Conservation (phyloP, 2,113 vertebrate genomes). For the Rhabdomys dilectus region DNA sequence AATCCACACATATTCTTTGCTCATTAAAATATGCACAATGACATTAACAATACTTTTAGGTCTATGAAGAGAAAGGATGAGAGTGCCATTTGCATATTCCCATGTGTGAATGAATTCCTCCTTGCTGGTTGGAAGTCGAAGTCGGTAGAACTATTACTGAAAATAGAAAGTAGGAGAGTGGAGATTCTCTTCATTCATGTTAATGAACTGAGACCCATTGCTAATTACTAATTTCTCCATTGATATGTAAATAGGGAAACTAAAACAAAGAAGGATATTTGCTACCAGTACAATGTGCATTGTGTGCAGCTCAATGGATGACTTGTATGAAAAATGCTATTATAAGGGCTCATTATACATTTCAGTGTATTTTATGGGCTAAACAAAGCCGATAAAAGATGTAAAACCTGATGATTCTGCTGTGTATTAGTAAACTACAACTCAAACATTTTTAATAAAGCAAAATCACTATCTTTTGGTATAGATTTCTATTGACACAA, state of each 20-base stretch:
- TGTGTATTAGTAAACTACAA: slow-evolving; percentile 52
- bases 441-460: slow-evolving; percentile 35
- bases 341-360: slow-evolving; percentile 48
- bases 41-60: slow-evolving; percentile 12
- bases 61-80: background rate
- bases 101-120: background rate
- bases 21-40: slow-evolving; percentile 59
- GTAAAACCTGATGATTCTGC: slow-evolving; percentile 25
- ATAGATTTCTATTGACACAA: slow-evolving; percentile 7
- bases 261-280: background rate
- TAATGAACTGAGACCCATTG: slow-evolving; percentile 61
- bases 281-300: background rate
- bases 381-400: slow-evolving; percentile 2
- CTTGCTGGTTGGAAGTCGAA: slow-evolving; percentile 48
- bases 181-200: slow-evolving; percentile 42
- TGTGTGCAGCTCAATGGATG: slow-evolving; percentile 32
- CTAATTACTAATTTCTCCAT: slow-evolving; percentile 68
- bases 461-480: slow-evolving; percentile 45
- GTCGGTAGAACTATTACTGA: slow-evolving; percentile 51
- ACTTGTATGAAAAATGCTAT: background rate
- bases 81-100: background rate
- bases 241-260: slow-evolving; percentile 56
- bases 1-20: slow-evolving; percentile 51
- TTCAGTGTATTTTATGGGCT: slow-evolving; percentile 34
- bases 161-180: slow-evolving; percentile 6